Evolutionary conservation across 2,888 invertebrate genomes (phyloP).

Genomic region (Lasioglossum zephyrum): DNA sequence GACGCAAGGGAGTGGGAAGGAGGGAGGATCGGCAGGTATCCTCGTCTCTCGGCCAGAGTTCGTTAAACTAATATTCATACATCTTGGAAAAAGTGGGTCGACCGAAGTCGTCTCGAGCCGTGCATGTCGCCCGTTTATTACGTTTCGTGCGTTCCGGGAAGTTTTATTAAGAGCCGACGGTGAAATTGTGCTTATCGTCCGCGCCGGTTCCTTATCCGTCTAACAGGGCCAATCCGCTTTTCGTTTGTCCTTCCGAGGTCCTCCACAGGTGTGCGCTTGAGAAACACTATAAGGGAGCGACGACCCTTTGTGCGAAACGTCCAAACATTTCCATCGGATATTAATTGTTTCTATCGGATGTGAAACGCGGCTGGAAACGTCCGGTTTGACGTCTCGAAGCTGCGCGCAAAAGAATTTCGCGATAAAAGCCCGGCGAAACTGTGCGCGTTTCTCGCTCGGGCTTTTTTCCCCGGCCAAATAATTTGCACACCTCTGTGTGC

Average conservation of each 20-base stretch:
- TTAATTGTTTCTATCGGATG: not conserved
- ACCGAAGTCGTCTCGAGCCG: slow-evolving; percentile 2
- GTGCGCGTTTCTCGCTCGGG: not conserved
- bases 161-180: slow-evolving; percentile 11
- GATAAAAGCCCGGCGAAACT: not conserved
- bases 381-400: not conserved
- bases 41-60: slow-evolving; percentile 41
- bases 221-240: slow-evolving; percentile 1
- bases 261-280: not conserved
- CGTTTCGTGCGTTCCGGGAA: slow-evolving; percentile 11
- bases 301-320: not conserved
- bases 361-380: not conserved
- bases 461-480: not conserved
- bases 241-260: not conserved
- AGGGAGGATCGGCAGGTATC: slow-evolving; percentile 11
- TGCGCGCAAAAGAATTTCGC: not conserved
- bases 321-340: not conserved
- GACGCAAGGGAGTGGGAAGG: not conserved
- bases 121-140: slow-evolving; percentile 14
- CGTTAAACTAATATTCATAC: slow-evolving; percentile 59
- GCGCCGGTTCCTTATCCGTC: not conserved
- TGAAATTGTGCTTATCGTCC: slow-evolving; percentile 16
- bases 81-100: slow-evolving; percentile 50
- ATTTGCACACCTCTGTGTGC: slow-evolving; percentile 1
- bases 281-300: not conserved